Conservation (phyloP, 2,113 vertebrate genomes). For the Neogobius melanostomus region DNA sequence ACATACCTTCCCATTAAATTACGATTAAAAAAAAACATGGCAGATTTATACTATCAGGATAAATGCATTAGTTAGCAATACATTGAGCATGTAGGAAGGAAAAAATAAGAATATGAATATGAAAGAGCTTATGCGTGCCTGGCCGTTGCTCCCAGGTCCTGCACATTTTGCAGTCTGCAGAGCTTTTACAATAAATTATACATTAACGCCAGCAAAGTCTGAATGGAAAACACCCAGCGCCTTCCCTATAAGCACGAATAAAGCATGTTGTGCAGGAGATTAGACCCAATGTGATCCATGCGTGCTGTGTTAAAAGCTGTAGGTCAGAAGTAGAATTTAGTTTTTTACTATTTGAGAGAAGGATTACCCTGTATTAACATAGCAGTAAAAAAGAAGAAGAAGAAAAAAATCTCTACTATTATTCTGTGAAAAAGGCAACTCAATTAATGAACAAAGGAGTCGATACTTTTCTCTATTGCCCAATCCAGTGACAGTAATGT, state of each 20-base stretch:
- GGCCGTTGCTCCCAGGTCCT: constrained; percentile 26
- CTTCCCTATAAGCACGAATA: not conserved
- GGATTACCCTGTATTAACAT: too few relatives aligned
- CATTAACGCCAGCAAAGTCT: constrained; percentile 34
- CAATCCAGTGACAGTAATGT: too few relatives aligned
- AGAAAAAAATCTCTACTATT: too few relatives aligned
- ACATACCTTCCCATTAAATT: not conserved
- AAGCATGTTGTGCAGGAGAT: not conserved
- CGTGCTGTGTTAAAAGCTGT: not conserved
- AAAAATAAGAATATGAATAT: constrained; percentile 23
- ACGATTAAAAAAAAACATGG: not conserved
- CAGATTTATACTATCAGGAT: not conserved
- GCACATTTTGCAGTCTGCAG: constrained; percentile 50
- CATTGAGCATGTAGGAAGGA: not conserved
- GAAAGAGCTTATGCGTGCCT: constrained; percentile 31
- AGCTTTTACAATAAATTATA: constrained; percentile 69
- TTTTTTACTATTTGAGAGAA: too few relatives aligned
- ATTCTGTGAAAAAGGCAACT: too few relatives aligned
- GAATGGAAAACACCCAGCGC: constrained; percentile 45
- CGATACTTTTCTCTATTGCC: too few relatives aligned
- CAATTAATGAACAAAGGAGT: too few relatives aligned
- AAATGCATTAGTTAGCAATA: not conserved
- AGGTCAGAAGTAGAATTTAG: too few relatives aligned
- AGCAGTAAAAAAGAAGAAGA: too few relatives aligned
- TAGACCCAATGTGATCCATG: not conserved